Evolutionary conservation across 2,797 vertebrate genomes (phyloP), one percentile per base, ranked within the genome.

Genomic region (Chaetodon trifasciatus): DNA sequence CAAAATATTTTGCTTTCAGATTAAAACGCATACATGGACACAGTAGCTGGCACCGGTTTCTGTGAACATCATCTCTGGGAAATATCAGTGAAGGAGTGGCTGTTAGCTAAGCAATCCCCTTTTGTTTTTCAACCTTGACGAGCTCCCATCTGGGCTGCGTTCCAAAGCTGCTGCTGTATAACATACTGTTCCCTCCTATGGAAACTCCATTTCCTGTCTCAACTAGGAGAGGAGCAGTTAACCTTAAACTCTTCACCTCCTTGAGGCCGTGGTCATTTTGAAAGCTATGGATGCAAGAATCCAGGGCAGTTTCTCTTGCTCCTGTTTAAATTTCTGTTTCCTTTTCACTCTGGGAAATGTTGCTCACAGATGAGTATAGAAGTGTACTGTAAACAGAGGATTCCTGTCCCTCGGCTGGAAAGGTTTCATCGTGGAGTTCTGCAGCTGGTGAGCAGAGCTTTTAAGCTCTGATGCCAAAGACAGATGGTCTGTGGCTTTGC

Each of bases 151-250:
- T 80, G 79, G 89, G 88, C 88, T 68, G 15, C 60, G 60, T 56
- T 91, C 88, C 88, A 90, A 73, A 75, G 75, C 80, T 67, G 81
- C 79, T 81, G 84, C 67, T 74, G 84, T 58, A 1, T 28, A 73
- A 81, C 83, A 28, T 47, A 17, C 71, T 35, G 65, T 49, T 35
- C 49, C 65, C 68, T 56, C 77, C 67, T 79, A 84, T 86, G 79
- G 80, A 89, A 86, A 81, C 24, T 69, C 79, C 37, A 79, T 66
- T 90, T 87, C 74, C 78, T 67, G 80, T 49, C 65, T 70, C 17
- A 39, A n/a, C 19, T n/a, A 47, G 69, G 62, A 53, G 62, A 8
- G 8, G 37, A 64, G 79, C 71, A 5, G 69, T 63, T 64, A n/a
- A 47, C 66, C 42, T 63, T 77, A 3, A 78, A 73, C 70, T 55